Evolutionary conservation across 2,797 vertebrate genomes (phyloP).

Genomic region (Rhynchotus rufescens): DNA sequence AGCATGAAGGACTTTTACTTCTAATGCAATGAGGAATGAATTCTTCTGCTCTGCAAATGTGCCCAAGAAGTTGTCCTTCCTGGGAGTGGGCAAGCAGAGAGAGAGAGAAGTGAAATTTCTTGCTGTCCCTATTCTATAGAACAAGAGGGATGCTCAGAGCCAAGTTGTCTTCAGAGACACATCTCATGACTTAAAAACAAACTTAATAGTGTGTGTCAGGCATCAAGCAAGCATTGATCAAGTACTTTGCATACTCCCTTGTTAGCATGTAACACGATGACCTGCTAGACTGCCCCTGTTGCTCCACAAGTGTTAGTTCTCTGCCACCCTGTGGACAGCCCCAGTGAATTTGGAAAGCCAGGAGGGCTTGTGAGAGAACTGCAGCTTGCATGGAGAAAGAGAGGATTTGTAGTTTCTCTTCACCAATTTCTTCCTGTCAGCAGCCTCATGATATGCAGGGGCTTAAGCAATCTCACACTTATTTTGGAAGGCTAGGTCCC

Average conservation of each 20-base stretch:
- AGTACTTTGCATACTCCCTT: not conserved
- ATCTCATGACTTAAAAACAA: not conserved
- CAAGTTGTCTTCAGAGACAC: not conserved
- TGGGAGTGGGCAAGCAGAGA: not conserved
- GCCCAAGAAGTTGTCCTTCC: not conserved
- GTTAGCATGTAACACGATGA: not conserved
- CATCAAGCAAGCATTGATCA: not conserved
- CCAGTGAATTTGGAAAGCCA: not conserved
- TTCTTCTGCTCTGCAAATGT: not conserved
- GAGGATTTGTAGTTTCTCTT: not conserved
- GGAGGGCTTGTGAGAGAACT: not conserved
- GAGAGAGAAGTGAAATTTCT: not conserved
- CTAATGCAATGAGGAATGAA: not conserved
- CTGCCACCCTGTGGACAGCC: not conserved
- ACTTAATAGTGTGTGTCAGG: not conserved
- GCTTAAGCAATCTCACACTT: conserved; percentile 21
- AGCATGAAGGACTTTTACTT: not conserved
- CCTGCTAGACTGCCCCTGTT: not conserved
- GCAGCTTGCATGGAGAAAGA: not conserved
- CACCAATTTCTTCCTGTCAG: not conserved
- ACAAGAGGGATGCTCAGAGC: not conserved
- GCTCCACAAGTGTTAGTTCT: not conserved
- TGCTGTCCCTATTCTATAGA: not conserved
- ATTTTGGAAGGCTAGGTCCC: conserved; percentile 28
- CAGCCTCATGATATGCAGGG: not conserved